Evolutionary conservation across 2,888 invertebrate species (phyloP), one percentile per base, ranked within the genome.

Genomic region (Watsonalla cultraria): DNA sequence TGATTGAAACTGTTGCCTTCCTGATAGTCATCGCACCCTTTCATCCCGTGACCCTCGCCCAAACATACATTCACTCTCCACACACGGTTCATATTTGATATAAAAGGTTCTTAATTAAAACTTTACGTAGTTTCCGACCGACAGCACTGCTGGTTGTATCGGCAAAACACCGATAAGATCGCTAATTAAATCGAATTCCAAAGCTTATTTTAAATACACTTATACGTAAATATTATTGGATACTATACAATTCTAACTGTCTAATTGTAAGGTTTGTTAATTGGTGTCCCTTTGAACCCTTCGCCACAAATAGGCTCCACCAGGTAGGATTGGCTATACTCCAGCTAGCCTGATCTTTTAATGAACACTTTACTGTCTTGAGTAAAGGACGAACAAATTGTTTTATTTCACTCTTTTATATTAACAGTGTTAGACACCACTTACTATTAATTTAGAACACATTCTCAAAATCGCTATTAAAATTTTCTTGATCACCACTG

Each of bases 11-110:
- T 76, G 70, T 69, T 65, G 70, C 70, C 70, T 65, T 70, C 64
- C 65, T 74, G 86, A 87, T 88, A 85, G 77, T 76, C 82, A 87
- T 87, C 87, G 75, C 70, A 70, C 77, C 84, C 78, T 82, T 82
- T 82, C 80, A 81, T 77, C 74, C 66, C 68, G 66, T 77, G 78
- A 82, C 80, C 84, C 78, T 71, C 70, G 65, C 70, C 72, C 74
- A 60, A 66, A 62, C 72, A 66, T 64, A 70, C 68, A 71, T 65
- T 65, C 64, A 62, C 68, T 59, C 65, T 66, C 63, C 62, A 65
- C 61, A 61, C 66, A 60, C 65, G 62, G 65, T 67, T 70, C 68
- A 72, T 73, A 76, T 80, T 75, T 82, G 78, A 79, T 84, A 42
- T 42, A 80, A 81, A 79, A 82, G 73, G 49, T 67, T 72, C 79